These are phyloP conservation scores for Hypena proboscidalis DNA, from an alignment of 2,888 invertebrate species.

Conservation along the genomic window DNA sequence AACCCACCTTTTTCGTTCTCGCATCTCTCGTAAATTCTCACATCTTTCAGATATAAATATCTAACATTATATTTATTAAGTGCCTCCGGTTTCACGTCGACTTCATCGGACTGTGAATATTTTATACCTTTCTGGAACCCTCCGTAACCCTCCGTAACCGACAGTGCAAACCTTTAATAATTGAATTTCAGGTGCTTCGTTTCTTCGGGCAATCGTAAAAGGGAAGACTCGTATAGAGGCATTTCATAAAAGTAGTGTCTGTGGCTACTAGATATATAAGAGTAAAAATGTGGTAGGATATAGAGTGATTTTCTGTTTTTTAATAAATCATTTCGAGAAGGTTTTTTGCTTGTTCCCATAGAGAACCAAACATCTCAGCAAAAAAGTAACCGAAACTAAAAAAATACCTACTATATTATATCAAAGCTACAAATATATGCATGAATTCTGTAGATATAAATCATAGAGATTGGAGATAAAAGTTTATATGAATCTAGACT, in stretches of 20 bases:
- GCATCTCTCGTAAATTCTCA: not conserved
- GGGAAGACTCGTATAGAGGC: not conserved
- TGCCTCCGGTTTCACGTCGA: constrained; percentile 6
- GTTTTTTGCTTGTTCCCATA: no score
- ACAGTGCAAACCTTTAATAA: constrained; percentile 32
- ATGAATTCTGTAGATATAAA: no score
- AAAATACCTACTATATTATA: no score
- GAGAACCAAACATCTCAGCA: no score
- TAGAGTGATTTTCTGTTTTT: no score
- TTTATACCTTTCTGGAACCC: no score
- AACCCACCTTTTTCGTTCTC: not conserved
- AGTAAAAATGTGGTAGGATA: not conserved
- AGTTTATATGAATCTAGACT: no score
- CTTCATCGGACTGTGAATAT: constrained; percentile 32
- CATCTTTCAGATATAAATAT: constrained; percentile 10
- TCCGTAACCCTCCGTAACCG: constrained; percentile 10
- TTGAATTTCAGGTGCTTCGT: constrained; percentile 26
- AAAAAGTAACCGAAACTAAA: no score
- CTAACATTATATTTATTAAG: constrained; percentile 13
- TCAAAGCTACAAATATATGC: no score
- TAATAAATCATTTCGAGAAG: no score
- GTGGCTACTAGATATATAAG: not conserved
- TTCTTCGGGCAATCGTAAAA: constrained; percentile 5
- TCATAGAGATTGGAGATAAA: no score
- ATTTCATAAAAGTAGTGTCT: not conserved